Base-by-base conservation (phyloP, 2,797 vertebrate species). In the Gymnoscopelus braueri region DNA sequence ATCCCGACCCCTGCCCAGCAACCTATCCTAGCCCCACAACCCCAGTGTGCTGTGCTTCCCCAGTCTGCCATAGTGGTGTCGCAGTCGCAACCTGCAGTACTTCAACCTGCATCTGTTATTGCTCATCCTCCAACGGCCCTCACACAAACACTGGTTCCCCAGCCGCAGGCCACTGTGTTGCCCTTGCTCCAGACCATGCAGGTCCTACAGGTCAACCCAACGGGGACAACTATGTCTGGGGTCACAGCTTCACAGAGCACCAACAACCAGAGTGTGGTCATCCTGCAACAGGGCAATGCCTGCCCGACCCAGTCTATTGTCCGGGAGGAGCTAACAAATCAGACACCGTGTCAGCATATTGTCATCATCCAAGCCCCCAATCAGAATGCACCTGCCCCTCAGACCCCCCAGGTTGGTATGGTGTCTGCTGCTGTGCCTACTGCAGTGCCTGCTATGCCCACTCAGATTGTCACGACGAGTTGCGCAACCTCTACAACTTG, bases 321-420 rank as follows among this genome's bases (percentile, higher is more conserved):
- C 74, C 94, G 96, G 77, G 95, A 96, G 0, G 96, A 97, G 72
- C 89, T 97, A 76, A 87, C 95, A 70, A 96, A 86, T 88, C 96
- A 95, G 83, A 91, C 95, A 0, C 92, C 97, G 14, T 97, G 98
- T 81, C 98, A 98, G 39, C 97, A 99, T 71, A 98, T 99, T 81
- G 98, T 99, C 53, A 99, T 99, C 82, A 99, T 99, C 83, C 96
- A 98, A 87, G 93, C 98, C 62, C 94, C 97, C 74, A 96, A 95
- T 90, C 95, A 97, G 88, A 93, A 93, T 52, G 86, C 93, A 4
- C 88, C 96, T 47, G 87, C 95, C 63, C 92, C 95, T 9, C 94
- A 97, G 39, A 95, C 95, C 72, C 83, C 90, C 72, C 91, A 88
- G 65, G 93, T 96, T 0, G 93, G 94, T 74, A 91, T 96, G 68